These are phyloP conservation scores for Serinus canaria DNA, from an alignment of 2,113 vertebrate species.

Conservation along the genomic window DNA sequence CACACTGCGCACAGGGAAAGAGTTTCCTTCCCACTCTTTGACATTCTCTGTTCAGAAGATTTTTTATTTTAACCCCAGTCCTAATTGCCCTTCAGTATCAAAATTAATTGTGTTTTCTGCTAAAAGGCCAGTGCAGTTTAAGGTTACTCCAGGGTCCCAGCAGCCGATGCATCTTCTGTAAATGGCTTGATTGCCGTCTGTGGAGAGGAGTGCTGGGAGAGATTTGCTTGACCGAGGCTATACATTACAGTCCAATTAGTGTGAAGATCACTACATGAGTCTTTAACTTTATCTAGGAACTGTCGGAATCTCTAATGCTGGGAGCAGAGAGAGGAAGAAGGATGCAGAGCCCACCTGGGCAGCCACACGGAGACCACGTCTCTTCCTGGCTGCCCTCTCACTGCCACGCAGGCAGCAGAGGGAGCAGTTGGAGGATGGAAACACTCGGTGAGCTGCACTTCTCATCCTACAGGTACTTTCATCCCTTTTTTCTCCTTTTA, in stretches of 20 bases:
- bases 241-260: slow-evolving; percentile 87
- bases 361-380: background rate
- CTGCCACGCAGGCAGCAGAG: slow-evolving; percentile 32
- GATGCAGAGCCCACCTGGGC: slow-evolving; percentile 57
- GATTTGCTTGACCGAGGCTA: slow-evolving; percentile 81
- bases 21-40: slow-evolving; percentile 65
- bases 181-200: slow-evolving; percentile 80
- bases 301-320: slow-evolving; percentile 74
- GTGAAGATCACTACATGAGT: slow-evolving; percentile 77
- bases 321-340: slow-evolving; percentile 47
- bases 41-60: slow-evolving; percentile 70
- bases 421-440: slow-evolving; percentile 35
- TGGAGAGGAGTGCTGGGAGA: slow-evolving; percentile 76
- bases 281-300: slow-evolving; percentile 81
- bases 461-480: background rate
- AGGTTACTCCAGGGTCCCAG: slow-evolving; percentile 79
- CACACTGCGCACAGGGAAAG: slow-evolving; percentile 22
- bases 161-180: slow-evolving; percentile 82
- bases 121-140: slow-evolving; percentile 81
- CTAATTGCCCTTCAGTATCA: slow-evolving; percentile 85
- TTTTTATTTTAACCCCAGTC: slow-evolving; percentile 77
- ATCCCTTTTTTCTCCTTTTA: background rate
- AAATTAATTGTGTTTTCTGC: slow-evolving; percentile 84
- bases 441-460: background rate
- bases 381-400: background rate